Conservation (phyloP, 2,113 vertebrate genomes). For the Phasianus colchicus region DNA sequence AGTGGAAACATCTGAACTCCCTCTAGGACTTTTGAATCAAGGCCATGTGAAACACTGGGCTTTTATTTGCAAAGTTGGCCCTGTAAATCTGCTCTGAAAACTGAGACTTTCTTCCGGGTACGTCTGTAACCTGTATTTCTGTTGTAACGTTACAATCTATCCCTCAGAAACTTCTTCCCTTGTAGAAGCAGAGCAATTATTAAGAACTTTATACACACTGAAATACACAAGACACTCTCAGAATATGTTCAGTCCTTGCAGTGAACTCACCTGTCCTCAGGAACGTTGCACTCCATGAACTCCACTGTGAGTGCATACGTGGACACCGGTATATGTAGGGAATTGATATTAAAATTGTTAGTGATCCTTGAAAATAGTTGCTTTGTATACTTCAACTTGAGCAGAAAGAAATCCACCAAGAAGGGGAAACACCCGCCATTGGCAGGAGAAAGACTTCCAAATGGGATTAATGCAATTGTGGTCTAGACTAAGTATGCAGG, state of each 20-base stretch:
- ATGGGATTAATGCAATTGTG: background rate
- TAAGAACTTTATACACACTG: background rate
- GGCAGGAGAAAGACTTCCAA: background rate
- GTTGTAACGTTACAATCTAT: background rate
- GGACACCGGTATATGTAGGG: background rate
- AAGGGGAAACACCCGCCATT: background rate
- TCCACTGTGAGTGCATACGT: background rate
- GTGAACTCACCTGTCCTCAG: background rate
- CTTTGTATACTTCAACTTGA: background rate
- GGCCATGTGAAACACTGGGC: background rate
- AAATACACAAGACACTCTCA: background rate
- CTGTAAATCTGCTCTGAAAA: conserved; percentile 28
- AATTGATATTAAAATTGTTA: background rate
- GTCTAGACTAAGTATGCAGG: background rate
- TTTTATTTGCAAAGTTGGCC: background rate
- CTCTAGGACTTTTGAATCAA: background rate
- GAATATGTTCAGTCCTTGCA: background rate
- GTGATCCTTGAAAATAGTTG: background rate
- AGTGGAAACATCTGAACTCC: background rate
- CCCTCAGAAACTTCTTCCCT: background rate
- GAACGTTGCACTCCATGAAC: background rate
- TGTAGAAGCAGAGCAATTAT: background rate
- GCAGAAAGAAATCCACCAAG: background rate
- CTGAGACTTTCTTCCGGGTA: background rate
- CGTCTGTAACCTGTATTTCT: background rate